A percentile compares a stretch with the other conserved stretches of the same genome.
Conservation (phyloP, 2,888 invertebrate species). For the Cenopis cana region DNA sequence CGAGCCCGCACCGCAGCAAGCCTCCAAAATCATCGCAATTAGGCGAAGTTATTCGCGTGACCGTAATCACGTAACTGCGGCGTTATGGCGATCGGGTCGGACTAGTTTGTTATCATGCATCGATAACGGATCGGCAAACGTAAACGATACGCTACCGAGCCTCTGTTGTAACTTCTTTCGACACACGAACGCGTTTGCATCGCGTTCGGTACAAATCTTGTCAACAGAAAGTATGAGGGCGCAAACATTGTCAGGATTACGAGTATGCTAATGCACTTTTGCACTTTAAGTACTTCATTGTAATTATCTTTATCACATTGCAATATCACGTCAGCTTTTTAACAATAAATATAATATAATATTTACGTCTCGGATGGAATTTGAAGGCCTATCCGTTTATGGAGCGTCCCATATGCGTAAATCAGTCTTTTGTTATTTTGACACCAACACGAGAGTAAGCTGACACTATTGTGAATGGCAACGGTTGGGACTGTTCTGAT, state of each 20-base stretch:
- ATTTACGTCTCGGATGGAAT: background rate
- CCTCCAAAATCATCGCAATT: conserved; percentile 63
- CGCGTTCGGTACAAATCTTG: background rate
- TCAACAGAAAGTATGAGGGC: background rate
- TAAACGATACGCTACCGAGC: conserved; percentile 44
- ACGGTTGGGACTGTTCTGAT: background rate
- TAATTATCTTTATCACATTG: no score
- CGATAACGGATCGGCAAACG: conserved; percentile 57
- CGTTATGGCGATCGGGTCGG: conserved; percentile 60
- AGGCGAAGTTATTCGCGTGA: conserved; percentile 64
- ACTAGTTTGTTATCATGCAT: conserved; percentile 66
- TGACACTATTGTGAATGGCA: conserved; percentile 9
- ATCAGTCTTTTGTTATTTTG: conserved; percentile 5
- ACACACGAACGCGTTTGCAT: background rate
- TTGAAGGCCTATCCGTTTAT: background rate
- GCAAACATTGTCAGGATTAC: background rate
- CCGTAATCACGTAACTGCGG: conserved; percentile 63
- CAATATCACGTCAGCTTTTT: no score
- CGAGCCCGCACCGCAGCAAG: conserved; percentile 23
- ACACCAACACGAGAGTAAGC: background rate
- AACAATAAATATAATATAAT: no score
- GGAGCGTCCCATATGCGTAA: background rate
- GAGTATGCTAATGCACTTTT: no score
- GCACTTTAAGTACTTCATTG: no score
- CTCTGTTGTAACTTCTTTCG: conserved; percentile 4